phyloP scores from a whole-genome alignment of 2,797 vertebrate genomes.

The Pseudomugil tenellus region DNA sequence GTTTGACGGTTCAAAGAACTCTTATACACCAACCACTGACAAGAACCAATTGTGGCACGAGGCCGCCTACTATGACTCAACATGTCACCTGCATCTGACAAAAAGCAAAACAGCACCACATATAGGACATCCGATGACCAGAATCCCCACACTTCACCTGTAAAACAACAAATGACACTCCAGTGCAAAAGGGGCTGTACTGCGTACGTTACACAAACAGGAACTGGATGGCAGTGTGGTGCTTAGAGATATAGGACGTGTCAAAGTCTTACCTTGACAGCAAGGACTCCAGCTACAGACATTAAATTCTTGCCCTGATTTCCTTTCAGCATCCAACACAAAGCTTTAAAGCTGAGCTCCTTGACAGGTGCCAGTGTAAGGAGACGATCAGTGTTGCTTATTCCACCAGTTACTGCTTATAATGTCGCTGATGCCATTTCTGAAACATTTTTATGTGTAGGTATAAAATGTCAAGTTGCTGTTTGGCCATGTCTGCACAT shows the following conservation, averaged over 20 bases:
- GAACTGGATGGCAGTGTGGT: neutral
- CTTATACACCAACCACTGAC: neutral
- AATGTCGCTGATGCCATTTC: neutral
- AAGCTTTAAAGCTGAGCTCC: neutral
- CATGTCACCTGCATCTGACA: neutral
- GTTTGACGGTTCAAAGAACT: neutral
- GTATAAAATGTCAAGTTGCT: slow-evolving; percentile 18
- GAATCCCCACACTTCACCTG: neutral
- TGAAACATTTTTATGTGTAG: neutral
- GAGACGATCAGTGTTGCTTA: neutral
- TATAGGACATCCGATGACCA: neutral
- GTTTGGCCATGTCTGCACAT: slow-evolving; percentile 1
- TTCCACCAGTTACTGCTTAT: neutral
- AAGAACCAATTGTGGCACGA: neutral
- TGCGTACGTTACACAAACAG: neutral
- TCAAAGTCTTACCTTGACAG: neutral
- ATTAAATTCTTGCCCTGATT: neutral
- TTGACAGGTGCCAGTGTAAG: neutral
- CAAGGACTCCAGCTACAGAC: neutral
- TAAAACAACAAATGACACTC: neutral
- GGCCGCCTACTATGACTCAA: neutral
- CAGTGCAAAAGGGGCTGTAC: neutral
- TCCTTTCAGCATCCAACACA: neutral
- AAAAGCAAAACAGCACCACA: no score
- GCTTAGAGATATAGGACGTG: neutral